phyloP scores from a whole-genome alignment of 2,797 vertebrate genomes.

The Babyrousa celebensis region DNA sequence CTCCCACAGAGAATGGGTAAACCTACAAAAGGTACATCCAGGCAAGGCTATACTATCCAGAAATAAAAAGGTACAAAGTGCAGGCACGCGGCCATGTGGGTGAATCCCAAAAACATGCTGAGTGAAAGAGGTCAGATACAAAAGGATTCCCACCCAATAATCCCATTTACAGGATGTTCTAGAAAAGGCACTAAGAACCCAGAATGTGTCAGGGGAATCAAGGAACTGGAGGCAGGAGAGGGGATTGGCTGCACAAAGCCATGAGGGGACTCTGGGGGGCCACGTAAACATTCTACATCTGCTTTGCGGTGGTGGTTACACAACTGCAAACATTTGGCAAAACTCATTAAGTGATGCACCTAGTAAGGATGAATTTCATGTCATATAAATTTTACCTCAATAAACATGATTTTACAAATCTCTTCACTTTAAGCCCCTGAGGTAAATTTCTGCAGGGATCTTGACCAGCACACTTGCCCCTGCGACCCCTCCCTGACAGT shows the following conservation, averaged over 20 bases:
- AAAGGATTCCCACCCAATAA: background rate
- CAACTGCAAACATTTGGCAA: background rate
- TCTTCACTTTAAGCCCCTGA: background rate
- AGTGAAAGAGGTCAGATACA: background rate
- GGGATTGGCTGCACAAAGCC: background rate
- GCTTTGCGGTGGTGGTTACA: background rate
- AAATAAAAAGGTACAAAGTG: background rate
- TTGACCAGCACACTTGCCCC: background rate
- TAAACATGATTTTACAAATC: background rate
- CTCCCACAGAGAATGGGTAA: background rate
- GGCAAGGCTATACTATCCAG: background rate
- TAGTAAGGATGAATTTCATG: background rate
- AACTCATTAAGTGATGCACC: background rate
- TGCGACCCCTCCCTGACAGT: background rate
- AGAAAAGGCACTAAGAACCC: background rate
- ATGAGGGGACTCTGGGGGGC: background rate
- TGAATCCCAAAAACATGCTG: background rate
- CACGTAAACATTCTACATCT: background rate
- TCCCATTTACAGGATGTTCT: background rate
- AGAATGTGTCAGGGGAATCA: background rate
- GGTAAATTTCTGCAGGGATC: background rate
- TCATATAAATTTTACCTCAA: slow-evolving; percentile 6
- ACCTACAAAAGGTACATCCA: background rate
- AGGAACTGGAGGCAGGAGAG: background rate
- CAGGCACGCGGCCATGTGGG: background rate